Percentiles rank a stretch among this genome's conserved stretches.
Conservation (phyloP, 92 coral and sea anemone genomes). For the Actinostola sp. region DNA sequence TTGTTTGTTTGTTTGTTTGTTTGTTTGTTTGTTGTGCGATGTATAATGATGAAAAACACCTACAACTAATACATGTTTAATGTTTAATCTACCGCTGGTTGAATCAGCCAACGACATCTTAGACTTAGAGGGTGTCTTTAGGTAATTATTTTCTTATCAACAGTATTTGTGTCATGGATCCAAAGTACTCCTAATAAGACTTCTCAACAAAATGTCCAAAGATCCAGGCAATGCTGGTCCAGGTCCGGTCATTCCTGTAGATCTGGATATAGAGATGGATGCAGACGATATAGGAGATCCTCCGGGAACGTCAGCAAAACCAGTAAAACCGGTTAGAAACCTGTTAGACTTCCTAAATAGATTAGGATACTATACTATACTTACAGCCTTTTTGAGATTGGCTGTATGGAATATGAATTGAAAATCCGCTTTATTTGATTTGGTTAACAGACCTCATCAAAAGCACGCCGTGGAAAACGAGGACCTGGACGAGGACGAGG, state of each 20-base stretch:
- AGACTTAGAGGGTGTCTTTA: no score
- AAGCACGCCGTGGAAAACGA: constrained; percentile 35
- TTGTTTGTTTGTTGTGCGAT: no score
- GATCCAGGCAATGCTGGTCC: constrained; percentile 25
- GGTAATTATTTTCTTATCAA: not conserved
- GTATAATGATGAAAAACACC: no score
- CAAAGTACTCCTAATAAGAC: constrained; percentile 70
- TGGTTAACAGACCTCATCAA: constrained; percentile 7
- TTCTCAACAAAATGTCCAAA: constrained; percentile 70
- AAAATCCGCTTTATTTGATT: not conserved
- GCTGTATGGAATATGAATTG: not conserved
- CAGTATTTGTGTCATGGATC: constrained; percentile 89
- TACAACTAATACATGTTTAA: no score
- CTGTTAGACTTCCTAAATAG: no score
- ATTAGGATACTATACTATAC: no score
- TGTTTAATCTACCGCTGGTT: not conserved
- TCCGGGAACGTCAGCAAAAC: constrained; percentile 15
- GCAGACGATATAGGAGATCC: constrained; percentile 8
- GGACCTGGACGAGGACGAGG: constrained; percentile 30
- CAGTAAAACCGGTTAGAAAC: constrained; percentile 1
- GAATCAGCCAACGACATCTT: no score
- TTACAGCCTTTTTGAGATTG: not conserved
- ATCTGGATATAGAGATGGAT: constrained; percentile 20
- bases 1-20: no score
- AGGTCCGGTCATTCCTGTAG: constrained; percentile 25